Evolutionary conservation across 2,113 vertebrate species (phyloP).

Genomic region (Anolis sagrei): DNA sequence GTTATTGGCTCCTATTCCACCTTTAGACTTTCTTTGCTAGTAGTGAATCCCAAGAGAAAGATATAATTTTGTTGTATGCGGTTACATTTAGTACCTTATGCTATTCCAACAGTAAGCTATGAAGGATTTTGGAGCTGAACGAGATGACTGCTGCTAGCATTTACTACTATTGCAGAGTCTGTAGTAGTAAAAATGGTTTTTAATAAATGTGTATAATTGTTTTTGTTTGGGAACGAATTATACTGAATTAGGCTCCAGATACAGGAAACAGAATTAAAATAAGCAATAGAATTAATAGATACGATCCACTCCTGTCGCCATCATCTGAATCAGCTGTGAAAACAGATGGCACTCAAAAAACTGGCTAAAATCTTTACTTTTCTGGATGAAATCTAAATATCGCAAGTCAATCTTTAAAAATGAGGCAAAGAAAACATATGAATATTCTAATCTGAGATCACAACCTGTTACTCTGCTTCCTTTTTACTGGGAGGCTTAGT

Average conservation of each 20-base stretch:
- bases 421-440: slow-evolving; percentile 32
- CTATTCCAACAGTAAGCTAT: slow-evolving; percentile 51
- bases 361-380: slow-evolving; percentile 24
- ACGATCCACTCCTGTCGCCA: slow-evolving; percentile 22
- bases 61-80: slow-evolving; percentile 29
- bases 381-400: slow-evolving; percentile 33
- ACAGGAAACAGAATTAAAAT: slow-evolving; percentile 23
- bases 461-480: slow-evolving; percentile 28
- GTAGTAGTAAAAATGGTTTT: neutral
- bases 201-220: slow-evolving; percentile 9
- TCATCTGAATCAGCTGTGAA: slow-evolving; percentile 47
- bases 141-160: slow-evolving; percentile 22
- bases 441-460: slow-evolving; percentile 42
- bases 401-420: slow-evolving; percentile 42
- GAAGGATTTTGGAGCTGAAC: slow-evolving; percentile 17
- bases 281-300: slow-evolving; percentile 34
- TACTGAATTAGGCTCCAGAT: slow-evolving; percentile 18
- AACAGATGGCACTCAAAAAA: slow-evolving; percentile 24
- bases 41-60: slow-evolving; percentile 34
- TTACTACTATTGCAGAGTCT: slow-evolving; percentile 49
- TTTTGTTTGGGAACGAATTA: neutral
- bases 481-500: slow-evolving; percentile 19
- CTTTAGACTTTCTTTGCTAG: slow-evolving; percentile 37
- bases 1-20: slow-evolving; percentile 42
- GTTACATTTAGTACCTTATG: slow-evolving; percentile 40